phyloP scores from a whole-genome alignment of 2,888 invertebrate genomes.

The Galerucella calmariensis region DNA sequence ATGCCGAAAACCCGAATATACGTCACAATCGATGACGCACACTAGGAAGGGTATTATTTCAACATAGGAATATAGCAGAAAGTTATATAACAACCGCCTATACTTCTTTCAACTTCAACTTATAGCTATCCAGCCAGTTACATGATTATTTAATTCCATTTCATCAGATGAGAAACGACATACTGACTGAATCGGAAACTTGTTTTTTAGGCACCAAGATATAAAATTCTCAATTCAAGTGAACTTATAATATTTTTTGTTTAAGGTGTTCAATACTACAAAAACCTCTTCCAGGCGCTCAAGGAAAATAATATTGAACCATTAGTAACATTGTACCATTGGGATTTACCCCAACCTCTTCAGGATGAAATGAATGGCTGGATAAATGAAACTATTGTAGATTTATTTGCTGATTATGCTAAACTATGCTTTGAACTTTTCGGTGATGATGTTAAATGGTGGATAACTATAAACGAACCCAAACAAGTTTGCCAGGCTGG shows the following conservation, averaged over 20 bases:
- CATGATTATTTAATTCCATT: too few relatives aligned
- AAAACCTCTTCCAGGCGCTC: slow-evolving; percentile 40
- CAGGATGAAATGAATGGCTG: slow-evolving; percentile 70
- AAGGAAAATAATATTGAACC: slow-evolving; percentile 32
- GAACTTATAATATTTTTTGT: not conserved
- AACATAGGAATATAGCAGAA: too few relatives aligned
- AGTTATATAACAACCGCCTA: too few relatives aligned
- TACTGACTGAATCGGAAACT: too few relatives aligned
- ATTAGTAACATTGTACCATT: slow-evolving; percentile 42
- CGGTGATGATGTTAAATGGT: slow-evolving; percentile 66
- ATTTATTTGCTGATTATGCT: slow-evolving; percentile 76
- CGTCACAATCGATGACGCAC: too few relatives aligned
- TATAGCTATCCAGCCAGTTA: too few relatives aligned
- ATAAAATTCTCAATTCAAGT: not conserved
- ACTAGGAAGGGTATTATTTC: too few relatives aligned
- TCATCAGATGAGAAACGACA: too few relatives aligned
- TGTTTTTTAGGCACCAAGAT: too few relatives aligned
- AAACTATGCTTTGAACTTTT: slow-evolving; percentile 58
- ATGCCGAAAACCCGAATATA: too few relatives aligned
- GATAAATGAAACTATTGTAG: slow-evolving; percentile 70
- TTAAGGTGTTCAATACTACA: slow-evolving; percentile 45
- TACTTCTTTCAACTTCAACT: too few relatives aligned
- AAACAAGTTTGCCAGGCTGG: slow-evolving; percentile 53
- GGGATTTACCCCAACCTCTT: slow-evolving; percentile 44
- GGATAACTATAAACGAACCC: slow-evolving; percentile 71